Base-by-base conservation (phyloP, 2,888 invertebrate genomes). In the Portevinia maculata region DNA sequence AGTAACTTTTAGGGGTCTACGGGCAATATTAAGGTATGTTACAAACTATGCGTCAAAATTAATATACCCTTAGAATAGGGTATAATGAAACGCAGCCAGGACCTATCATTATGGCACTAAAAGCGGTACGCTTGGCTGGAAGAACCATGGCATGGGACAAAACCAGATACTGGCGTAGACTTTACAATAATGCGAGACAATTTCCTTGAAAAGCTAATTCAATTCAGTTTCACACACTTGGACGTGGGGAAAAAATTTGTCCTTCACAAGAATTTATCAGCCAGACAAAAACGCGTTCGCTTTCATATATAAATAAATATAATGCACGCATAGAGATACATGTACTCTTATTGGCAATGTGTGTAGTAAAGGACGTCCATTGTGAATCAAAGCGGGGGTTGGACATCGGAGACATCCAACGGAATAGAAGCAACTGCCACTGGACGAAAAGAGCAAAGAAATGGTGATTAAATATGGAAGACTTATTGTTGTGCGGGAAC, bases 131-230 rank as follows among this genome's bases (percentile, higher is more conserved):
- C 17, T 15, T n/a, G 21, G 19, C 24, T 24, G 2, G 24, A 3
- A 3, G 24, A 24, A 11, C 8, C 30, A 21, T 55, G 44, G 48
- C 73, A 44, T 44, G 62, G 34, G 32, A n/a, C 32, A 17, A 44
- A 9, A 52, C 24, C 37, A 53, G 59, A 34, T 21, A 13, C 64
- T 24, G 57, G 19, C 24, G 52, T 60, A 71, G 78, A 76, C 71
- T 64, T 70, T 60, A 67, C n/a, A n/a, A n/a, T 76, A 71, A 83
- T 78, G 71, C 60, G 71, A 76, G 50, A 69, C 83, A 46, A 67
- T 83, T 83, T 83, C 78, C 83, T 83, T 73, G 71, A 83, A 73
- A 67, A 78, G 71, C 73, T 78, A 83, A 78, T 83, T 78, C 71
- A 57, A 78, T 78, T 65, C 83, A 39, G 32, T 48, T 69, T 44